phyloP scores from a whole-genome alignment of 2,888 invertebrate species.

The Emmelina monodactyla region DNA sequence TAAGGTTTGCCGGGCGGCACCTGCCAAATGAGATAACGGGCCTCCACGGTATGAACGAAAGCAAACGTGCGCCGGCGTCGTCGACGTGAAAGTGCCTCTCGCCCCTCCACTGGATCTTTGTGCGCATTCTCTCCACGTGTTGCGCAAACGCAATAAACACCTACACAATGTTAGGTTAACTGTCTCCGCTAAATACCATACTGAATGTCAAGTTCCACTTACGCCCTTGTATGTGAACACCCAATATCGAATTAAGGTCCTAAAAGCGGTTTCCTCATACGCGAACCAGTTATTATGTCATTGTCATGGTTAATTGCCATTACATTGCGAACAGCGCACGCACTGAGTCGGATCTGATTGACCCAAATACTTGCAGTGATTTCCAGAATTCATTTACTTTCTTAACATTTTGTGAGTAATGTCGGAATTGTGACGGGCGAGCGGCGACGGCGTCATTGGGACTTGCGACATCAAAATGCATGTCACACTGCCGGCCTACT shows the following conservation, averaged over 20 bases:
- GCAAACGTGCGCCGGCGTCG: conserved; percentile 40
- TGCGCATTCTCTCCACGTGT: conserved; percentile 50
- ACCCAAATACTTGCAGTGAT: too few relatives aligned
- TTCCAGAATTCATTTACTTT: too few relatives aligned
- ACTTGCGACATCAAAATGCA: conserved; percentile 38
- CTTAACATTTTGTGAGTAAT: not conserved
- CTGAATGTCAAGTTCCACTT: conserved; percentile 10
- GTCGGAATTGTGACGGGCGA: not conserved
- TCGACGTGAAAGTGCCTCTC: conserved; percentile 52
- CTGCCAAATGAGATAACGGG: conserved; percentile 62
- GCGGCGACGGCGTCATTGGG: conserved; percentile 4
- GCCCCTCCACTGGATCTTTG: conserved; percentile 14
- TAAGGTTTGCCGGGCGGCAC: conserved; percentile 42
- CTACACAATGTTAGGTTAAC: conserved; percentile 11
- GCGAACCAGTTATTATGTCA: too few relatives aligned
- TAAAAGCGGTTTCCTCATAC: too few relatives aligned
- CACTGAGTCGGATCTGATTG: too few relatives aligned
- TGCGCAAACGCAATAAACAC: conserved; percentile 43
- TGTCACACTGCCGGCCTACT: conserved; percentile 26
- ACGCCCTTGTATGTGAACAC: conserved; percentile 1
- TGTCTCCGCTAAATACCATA: conserved; percentile 15
- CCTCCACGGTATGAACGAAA: conserved; percentile 49
- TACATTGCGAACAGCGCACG: too few relatives aligned
- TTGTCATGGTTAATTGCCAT: too few relatives aligned
- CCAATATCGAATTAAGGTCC: too few relatives aligned